A percentile compares a stretch with the other conserved stretches of the same genome.
Conservation (phyloP, 2,797 vertebrate species). For the Sebastolobus altivelis region DNA sequence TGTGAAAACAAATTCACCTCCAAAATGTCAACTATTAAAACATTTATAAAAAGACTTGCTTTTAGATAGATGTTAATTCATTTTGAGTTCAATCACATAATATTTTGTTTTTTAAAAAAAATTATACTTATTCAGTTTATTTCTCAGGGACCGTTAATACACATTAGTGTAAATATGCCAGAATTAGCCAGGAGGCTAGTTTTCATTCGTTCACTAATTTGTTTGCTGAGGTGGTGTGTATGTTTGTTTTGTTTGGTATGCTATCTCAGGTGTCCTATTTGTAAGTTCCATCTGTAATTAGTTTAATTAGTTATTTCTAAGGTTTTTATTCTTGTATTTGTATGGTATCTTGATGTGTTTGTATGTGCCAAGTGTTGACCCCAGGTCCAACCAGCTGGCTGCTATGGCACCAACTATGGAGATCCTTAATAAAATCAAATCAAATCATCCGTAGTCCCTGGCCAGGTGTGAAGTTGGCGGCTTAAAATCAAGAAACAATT, state of each 20-base stretch:
- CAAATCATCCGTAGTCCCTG: background rate
- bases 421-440: no score
- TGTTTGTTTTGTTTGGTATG: no score
- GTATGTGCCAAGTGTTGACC: no score
- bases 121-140: background rate
- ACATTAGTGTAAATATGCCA: background rate
- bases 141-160: background rate
- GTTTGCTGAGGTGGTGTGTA: no score
- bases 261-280: no score
- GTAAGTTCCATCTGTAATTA: no score
- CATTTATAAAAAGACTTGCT: background rate
- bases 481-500: background rate
- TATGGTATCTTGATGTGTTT: no score
- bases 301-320: no score
- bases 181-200: background rate
- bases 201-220: background rate
- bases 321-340: no score
- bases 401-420: no score
- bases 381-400: no score
- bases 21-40: slow-evolving; percentile 18
- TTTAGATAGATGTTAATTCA: background rate
- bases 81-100: background rate
- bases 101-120: background rate
- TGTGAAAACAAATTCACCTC: slow-evolving; percentile 32
- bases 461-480: background rate